Percentiles rank a stretch among this genome's conserved stretches.
Evolutionary conservation across 2,888 invertebrate genomes (phyloP).

Genomic region (Agrochola litura): DNA sequence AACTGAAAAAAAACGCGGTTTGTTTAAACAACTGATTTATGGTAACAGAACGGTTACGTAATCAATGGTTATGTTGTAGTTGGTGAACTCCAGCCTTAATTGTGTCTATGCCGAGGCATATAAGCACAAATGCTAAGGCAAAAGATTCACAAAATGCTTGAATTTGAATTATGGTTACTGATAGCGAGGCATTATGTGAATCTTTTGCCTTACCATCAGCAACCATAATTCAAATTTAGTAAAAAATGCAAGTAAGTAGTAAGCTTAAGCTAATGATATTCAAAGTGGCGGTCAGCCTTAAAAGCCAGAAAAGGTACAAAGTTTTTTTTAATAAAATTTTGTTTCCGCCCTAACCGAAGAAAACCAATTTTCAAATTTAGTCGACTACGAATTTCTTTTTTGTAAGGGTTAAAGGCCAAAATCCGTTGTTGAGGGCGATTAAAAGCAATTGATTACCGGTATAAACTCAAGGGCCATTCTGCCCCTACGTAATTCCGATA

Average conservation of each 20-base stretch:
- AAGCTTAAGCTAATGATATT: neutral
- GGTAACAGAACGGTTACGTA: too few species aligned
- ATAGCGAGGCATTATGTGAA: too few species aligned
- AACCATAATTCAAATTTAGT: too few species aligned
- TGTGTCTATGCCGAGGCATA: neutral
- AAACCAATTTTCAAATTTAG: constrained; percentile 5
- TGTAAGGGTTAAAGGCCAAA: constrained; percentile 19
- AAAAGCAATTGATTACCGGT: constrained; percentile 38
- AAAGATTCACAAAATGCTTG: too few species aligned
- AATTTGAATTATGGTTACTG: too few species aligned
- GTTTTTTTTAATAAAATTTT: neutral
- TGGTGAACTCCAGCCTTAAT: too few species aligned
- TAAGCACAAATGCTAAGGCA: too few species aligned
- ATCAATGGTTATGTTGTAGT: too few species aligned
- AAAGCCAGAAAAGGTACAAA: neutral
- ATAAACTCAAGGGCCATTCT: constrained; percentile 20
- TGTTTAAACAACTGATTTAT: too few species aligned
- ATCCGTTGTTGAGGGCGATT: constrained; percentile 2
- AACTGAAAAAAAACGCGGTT: too few species aligned
- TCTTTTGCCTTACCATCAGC: too few species aligned
- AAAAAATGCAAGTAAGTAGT: neutral
- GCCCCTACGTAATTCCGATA: constrained; percentile 29
- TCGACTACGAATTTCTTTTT: constrained; percentile 4
- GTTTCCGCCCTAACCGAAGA: neutral
- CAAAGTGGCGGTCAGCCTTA: neutral